Percentiles rank a stretch among this genome's conserved stretches.
phyloP scores from a whole-genome alignment of 2,113 vertebrate genomes.

The Hypanus sabinus region DNA sequence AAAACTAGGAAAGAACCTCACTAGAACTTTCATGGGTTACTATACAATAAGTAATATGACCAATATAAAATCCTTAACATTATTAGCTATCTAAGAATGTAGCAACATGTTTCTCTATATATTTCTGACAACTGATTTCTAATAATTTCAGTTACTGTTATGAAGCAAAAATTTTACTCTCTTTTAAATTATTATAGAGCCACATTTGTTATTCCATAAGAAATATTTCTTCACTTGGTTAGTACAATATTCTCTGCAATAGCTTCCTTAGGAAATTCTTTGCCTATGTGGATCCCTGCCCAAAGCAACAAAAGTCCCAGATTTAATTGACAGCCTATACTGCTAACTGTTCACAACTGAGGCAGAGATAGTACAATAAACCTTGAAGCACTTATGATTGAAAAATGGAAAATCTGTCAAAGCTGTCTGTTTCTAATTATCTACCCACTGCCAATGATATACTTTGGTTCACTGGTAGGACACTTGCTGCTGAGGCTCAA shows the following conservation, averaged over 20 bases:
- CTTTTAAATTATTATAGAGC: neutral
- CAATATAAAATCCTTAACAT: constrained; percentile 59
- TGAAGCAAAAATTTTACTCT: neutral
- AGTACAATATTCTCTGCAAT: neutral
- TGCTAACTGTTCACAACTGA: neutral
- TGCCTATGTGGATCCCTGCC: neutral
- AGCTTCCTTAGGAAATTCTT: neutral
- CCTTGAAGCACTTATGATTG: neutral
- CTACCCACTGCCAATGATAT: too few species aligned
- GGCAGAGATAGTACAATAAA: neutral
- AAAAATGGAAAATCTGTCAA: neutral
- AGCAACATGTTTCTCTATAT: neutral
- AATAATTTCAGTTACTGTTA: neutral
- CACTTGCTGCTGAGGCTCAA: neutral
- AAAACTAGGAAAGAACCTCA: constrained; percentile 90
- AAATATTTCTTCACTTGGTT: neutral
- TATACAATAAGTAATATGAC: constrained; percentile 75
- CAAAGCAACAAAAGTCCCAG: neutral
- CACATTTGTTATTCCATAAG: neutral
- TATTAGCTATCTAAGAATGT: constrained; percentile 38
- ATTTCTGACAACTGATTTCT: neutral
- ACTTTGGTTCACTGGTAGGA: neutral
- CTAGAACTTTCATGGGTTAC: constrained; percentile 90
- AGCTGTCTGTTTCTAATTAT: too few species aligned
- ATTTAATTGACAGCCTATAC: neutral